phyloP scores from a whole-genome alignment of 2,888 invertebrate genomes.

The Caenorhabditis uteleia region DNA sequence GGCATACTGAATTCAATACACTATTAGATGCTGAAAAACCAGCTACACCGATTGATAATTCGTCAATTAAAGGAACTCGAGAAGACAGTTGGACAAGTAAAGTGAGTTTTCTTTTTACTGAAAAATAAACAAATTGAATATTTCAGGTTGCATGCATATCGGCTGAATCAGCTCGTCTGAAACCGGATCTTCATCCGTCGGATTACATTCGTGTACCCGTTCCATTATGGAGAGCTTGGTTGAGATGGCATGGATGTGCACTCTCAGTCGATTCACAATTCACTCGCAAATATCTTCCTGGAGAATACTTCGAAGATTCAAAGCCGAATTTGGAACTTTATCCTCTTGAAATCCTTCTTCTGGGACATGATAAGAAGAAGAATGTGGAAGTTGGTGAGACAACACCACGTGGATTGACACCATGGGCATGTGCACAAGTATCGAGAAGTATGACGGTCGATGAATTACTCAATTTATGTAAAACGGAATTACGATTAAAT shows the following conservation, averaged over 20 bases:
- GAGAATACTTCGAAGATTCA: constrained; percentile 38
- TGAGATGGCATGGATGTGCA: constrained; percentile 51
- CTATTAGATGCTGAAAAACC: constrained; percentile 29
- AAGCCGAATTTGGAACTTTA: constrained; percentile 42
- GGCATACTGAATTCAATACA: constrained; percentile 50
- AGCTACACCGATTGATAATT: constrained; percentile 44
- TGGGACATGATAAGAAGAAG: constrained; percentile 46
- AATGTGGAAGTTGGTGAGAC: constrained; percentile 29
- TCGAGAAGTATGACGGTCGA: constrained; percentile 45
- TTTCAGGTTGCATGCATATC: constrained; percentile 50
- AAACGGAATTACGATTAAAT: constrained; percentile 38
- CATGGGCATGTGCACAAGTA: constrained; percentile 56
- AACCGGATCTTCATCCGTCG: constrained; percentile 27
- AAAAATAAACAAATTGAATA: neutral
- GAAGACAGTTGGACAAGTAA: constrained; percentile 38
- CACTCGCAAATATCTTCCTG: constrained; percentile 36
- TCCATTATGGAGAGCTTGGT: constrained; percentile 46
- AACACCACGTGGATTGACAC: constrained; percentile 19
- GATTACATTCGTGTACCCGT: constrained; percentile 45
- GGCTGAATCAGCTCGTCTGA: constrained; percentile 45
- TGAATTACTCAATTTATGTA: constrained; percentile 41
- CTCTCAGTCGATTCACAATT: constrained; percentile 39
- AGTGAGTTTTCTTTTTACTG: constrained; percentile 4
- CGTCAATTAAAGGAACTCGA: constrained; percentile 33
- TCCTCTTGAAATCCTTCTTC: constrained; percentile 44